Percentiles rank a stretch among this genome's conserved stretches.
phyloP scores from a whole-genome alignment of 2,113 vertebrate genomes.

The Corythornis vintsioides region DNA sequence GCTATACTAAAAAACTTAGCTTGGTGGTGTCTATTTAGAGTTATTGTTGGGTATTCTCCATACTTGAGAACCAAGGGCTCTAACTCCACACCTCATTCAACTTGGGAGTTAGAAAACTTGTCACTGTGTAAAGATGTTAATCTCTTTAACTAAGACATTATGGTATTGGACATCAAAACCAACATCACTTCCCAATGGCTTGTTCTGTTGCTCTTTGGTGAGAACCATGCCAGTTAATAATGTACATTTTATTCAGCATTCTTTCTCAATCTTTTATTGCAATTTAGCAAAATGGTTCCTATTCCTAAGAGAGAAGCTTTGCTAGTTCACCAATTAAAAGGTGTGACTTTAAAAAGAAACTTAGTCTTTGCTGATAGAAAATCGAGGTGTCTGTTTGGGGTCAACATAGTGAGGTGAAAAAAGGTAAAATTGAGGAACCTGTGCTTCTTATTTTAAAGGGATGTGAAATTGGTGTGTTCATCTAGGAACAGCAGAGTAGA shows the following conservation, averaged over 20 bases:
- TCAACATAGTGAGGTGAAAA: background rate
- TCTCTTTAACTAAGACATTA: background rate
- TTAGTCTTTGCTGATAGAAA: background rate
- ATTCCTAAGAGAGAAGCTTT: background rate
- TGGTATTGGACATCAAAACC: background rate
- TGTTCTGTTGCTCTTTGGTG: background rate
- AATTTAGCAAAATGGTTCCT: background rate
- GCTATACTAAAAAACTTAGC: background rate
- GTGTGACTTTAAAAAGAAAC: background rate
- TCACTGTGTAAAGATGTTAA: background rate
- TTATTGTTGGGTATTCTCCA: background rate
- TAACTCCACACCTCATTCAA: background rate
- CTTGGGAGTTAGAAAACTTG: background rate
- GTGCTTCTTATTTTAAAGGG: background rate
- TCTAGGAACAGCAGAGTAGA: background rate
- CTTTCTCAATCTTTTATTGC: background rate
- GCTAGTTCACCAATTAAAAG: background rate
- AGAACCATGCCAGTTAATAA: background rate
- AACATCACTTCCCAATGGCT: background rate
- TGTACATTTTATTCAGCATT: background rate
- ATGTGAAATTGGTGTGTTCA: background rate
- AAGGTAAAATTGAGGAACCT: background rate
- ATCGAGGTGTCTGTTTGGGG: background rate
- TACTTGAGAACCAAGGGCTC: background rate
- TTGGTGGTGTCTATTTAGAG: background rate